A percentile compares a stretch with the other conserved stretches of the same genome.
Conservation (phyloP, 2,888 invertebrate genomes). For the Euphydryas editha region DNA sequence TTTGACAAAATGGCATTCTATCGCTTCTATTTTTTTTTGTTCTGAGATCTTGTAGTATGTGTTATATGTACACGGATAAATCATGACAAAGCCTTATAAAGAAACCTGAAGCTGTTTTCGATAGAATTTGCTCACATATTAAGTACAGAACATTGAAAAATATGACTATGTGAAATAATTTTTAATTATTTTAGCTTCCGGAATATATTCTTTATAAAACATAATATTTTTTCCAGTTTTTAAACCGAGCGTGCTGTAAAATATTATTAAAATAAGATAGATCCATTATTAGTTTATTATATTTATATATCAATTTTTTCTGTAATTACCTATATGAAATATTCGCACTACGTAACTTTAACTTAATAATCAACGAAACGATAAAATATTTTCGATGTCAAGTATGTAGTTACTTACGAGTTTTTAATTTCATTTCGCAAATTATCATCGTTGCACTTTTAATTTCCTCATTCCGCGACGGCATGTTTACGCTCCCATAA, state of each 20-base stretch:
- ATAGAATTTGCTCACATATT: slow-evolving; percentile 3
- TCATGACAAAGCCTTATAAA: slow-evolving; percentile 30
- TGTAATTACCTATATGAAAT: background rate
- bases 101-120: slow-evolving; percentile 29
- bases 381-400: slow-evolving; percentile 3
- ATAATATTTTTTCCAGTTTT: background rate
- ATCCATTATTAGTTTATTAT: background rate
- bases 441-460: slow-evolving; percentile 4
- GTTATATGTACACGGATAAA: slow-evolving; percentile 28
- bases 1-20: too few relatives aligned
- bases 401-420: background rate
- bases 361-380: background rate
- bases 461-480: background rate
- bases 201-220: background rate
- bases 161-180: background rate
- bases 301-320: background rate
- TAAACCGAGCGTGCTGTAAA: too few relatives aligned
- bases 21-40: slow-evolving; percentile 2
- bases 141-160: background rate
- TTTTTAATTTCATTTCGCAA: slow-evolving; percentile 4
- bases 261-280: too few relatives aligned
- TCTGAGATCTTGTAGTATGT: slow-evolving; percentile 7
- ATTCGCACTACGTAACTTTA: background rate
- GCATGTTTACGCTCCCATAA: slow-evolving; percentile 3
- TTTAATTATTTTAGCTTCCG: background rate